Evolutionary conservation across 2,113 vertebrate species (phyloP), one percentile per base, ranked within the genome.

Genomic region (Gymnorhina tibicen): DNA sequence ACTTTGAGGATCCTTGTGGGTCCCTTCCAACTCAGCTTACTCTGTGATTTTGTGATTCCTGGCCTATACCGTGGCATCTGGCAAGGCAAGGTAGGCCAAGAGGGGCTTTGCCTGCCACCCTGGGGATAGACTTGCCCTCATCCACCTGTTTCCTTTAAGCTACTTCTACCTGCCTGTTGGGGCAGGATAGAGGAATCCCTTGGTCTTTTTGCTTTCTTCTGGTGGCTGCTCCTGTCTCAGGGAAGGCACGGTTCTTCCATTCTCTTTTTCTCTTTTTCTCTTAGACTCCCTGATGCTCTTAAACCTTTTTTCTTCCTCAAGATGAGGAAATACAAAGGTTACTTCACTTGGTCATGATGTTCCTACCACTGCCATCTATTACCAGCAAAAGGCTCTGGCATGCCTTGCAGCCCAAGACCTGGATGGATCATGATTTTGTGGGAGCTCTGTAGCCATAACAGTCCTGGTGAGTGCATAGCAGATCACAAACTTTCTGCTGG

Each of bases 191-290:
- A 72, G 30, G 9, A 72, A 49, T 47, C 32, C 19, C 17, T 72
- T 35, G 35, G 26, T 35, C 35, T 42, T 66, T 41, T 41, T 58
- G 24, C 20, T 42, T 66, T 66, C 13, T 49, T 56, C 56, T 70
- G 24, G 42, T 46, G 41, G 18, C 23, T 56, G 15, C 41, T 75
- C 24, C 8, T 58, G 16, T 66, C 35, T 85, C 16, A n/a, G 35
- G 14, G 8, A 66, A 28, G 30, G 19, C 30, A 49, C 0, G 0
- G 4, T 41, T 66, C 16, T 41, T 9, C 15, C 10, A 33, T 9
- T 53, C 28, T 44, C 42, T 44, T 44, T 44, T 44, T 53, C 21
- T 53, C 13, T 46, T 46, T 85, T 74, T 44, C 16, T 37, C 16
- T 37, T 13, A 47, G 42, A 28, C 24, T 49, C 23, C 30, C 30